phyloP scores from a whole-genome alignment of 2,113 vertebrate species.

The Empidonax traillii region DNA sequence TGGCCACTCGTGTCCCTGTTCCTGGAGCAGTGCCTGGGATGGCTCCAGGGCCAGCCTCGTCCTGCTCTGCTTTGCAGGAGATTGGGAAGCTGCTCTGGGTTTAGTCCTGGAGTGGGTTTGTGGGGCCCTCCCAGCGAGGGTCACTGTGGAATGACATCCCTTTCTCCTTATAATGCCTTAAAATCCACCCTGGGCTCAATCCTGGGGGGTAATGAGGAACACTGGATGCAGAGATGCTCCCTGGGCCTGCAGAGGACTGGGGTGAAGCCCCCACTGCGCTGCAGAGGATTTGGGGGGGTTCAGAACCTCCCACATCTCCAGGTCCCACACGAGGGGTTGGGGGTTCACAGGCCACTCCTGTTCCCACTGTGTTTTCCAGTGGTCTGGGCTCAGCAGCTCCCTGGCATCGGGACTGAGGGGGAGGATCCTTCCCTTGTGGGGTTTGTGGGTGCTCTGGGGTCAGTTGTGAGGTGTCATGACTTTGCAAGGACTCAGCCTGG shows the following conservation, averaged over 20 bases:
- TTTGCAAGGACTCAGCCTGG: not conserved
- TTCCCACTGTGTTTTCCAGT: accelerated
- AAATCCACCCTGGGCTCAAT: not conserved
- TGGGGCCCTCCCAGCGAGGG: accelerated
- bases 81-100: accelerated
- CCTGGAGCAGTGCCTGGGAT: not conserved
- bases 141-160: accelerated
- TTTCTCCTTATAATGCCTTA: not conserved
- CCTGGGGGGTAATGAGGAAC: accelerated
- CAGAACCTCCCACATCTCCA: not conserved
- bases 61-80: not conserved
- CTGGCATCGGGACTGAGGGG: accelerated
- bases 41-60: not conserved
- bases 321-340: accelerated
- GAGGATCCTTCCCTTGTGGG: not conserved
- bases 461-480: accelerated
- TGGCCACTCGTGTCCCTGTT: not conserved
- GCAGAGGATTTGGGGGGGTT: not conserved
- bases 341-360: not conserved
- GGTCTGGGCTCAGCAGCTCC: accelerated
- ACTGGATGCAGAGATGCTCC: not conserved
- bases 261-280: not conserved
- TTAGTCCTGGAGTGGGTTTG: accelerated
- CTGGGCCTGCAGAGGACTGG: not conserved
- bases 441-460: not conserved